Evolutionary conservation across 2,888 invertebrate species (phyloP).

Genomic region (Azorinus chamasolen): DNA sequence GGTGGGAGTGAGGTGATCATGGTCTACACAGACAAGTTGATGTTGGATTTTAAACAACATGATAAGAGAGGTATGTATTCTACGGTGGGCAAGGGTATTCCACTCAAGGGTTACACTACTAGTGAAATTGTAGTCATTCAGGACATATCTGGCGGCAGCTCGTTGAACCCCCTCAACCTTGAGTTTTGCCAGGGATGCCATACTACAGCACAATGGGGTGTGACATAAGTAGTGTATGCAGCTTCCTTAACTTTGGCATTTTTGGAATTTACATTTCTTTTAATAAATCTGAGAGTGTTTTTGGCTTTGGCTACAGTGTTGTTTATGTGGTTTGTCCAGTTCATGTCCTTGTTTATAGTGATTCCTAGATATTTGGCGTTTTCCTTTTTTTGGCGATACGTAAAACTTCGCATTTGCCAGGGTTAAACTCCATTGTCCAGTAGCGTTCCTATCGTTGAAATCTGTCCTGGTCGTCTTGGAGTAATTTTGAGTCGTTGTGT

Average conservation of each 20-base stretch:
- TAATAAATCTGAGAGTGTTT: no score
- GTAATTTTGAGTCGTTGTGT: background rate
- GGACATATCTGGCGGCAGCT: no score
- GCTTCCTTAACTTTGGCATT: conserved; percentile 16
- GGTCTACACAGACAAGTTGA: no score
- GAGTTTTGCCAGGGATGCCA: background rate
- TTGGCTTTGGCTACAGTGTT: no score
- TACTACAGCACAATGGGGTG: conserved; percentile 14
- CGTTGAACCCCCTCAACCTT: conserved; percentile 18
- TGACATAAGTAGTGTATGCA: conserved; percentile 15
- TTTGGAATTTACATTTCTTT: no score
- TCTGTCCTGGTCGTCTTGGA: conserved; percentile 14
- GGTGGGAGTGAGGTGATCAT: conserved; percentile 6
- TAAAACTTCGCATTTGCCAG: conserved; percentile 24
- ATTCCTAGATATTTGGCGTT: conserved; percentile 7
- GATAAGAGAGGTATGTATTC: no score
- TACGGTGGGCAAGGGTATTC: background rate
- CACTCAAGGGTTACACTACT: conserved; percentile 14
- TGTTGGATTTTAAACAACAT: no score
- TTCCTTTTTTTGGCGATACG: conserved; percentile 8
- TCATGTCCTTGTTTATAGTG: no score
- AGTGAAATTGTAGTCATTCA: no score
- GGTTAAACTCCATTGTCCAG: no score
- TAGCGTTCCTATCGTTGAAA: conserved; percentile 8
- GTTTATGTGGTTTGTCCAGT: no score